Evolutionary conservation across 2,888 invertebrate genomes (phyloP).

Genomic region (Epistrophella euchroma): DNA sequence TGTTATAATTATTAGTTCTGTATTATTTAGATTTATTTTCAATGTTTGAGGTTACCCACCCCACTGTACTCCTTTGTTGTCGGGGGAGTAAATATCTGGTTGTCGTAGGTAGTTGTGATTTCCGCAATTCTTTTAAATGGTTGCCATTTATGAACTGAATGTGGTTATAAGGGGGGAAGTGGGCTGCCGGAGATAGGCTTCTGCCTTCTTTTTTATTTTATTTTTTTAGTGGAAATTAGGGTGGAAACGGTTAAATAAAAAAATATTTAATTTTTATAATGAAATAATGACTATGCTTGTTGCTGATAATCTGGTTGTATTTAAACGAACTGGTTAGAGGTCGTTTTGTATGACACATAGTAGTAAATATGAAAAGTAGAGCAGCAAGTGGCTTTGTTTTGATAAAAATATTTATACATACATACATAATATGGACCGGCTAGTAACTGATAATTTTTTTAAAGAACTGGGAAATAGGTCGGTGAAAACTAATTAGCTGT

Average conservation of each 20-base stretch:
- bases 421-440: not conserved
- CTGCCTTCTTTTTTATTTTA: not conserved
- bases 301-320: constrained; percentile 22
- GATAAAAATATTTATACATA: not conserved
- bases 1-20: no score
- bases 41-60: not conserved
- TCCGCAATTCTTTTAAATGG: constrained; percentile 47
- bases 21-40: not conserved
- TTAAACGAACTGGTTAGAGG: constrained; percentile 55
- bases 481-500: not conserved
- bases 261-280: constrained; percentile 64
- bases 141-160: constrained; percentile 22
- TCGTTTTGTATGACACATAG: constrained; percentile 20
- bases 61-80: constrained; percentile 1
- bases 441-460: constrained; percentile 2
- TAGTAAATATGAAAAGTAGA: constrained; percentile 8
- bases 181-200: not conserved
- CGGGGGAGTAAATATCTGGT: constrained; percentile 38
- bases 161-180: not conserved
- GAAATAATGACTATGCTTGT: constrained; percentile 61
- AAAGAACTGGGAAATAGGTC: not conserved
- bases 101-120: constrained; percentile 39
- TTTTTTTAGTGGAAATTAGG: constrained; percentile 10
- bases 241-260: constrained; percentile 3
- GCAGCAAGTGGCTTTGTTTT: not conserved